Evolutionary conservation across 2,888 invertebrate genomes (phyloP), one percentile per base, ranked within the genome.

Genomic region (Nomada ferruginata): DNA sequence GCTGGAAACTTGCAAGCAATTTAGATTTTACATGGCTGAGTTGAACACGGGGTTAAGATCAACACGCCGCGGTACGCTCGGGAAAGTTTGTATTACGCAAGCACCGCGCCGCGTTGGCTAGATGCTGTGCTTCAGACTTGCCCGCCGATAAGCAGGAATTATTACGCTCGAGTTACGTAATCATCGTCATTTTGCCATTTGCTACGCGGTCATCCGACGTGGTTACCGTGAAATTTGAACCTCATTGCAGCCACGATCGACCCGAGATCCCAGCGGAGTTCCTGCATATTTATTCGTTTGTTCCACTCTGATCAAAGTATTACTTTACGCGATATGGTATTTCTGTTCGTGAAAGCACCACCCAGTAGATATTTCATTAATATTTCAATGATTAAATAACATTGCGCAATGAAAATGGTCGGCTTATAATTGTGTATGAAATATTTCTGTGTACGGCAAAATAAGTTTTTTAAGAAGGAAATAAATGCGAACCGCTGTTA

Each of bases 21-120:
- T 83, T 87, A 87, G 84, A 87, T 87, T 87, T 87, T 86, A 76
- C 76, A 78, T 65, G 79, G 76, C 53, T 69, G 69, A 79, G 75
- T 82, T 85, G 57, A 79, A 70, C 78, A 52, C 75, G 59, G 68
- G 73, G 69, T 65, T 82, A 87, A 87, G 83, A 86, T 87, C 87
- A 87, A 87, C 85, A 85, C 23, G 53, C 44, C 65, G 61, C 52
- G 36, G 65, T 70, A 61, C 76, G 63, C 82, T 55, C 20, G 72
- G 61, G 80, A 80, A 80, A 87, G 84, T 87, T 87, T 81, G n/a
- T 68, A 60, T 70, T 85, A 65, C 72, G 53, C 71, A 66, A 85
- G 63, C 82, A 68, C 61, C 60, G 18, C 15, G 26, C 66, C 36
- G 36, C 36, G 29, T 29, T 36, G 55, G 80, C 70, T 59, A 64